A percentile compares a stretch with the other conserved stretches of the same genome.
phyloP scores from a whole-genome alignment of 2,113 vertebrate species.

The Nestor notabilis region DNA sequence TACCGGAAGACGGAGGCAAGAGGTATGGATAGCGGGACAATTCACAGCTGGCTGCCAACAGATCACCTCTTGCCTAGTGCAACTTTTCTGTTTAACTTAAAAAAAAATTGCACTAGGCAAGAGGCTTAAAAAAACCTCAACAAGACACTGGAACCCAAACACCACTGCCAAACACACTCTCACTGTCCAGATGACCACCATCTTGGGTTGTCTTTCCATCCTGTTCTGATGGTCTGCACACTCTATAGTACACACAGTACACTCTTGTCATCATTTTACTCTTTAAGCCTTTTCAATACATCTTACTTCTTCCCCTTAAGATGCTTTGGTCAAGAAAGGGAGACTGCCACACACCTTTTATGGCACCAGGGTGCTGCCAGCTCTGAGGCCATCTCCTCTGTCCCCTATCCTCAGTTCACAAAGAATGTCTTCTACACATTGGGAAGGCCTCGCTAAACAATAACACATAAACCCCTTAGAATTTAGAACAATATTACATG shows the following conservation, averaged over 20 bases:
- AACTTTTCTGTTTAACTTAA: neutral
- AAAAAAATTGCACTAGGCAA: neutral
- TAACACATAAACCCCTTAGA: neutral
- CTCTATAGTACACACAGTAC: neutral
- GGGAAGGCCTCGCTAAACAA: neutral
- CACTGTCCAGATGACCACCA: neutral
- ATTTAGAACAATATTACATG: neutral
- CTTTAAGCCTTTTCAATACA: neutral
- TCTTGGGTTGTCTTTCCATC: neutral
- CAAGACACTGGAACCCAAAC: neutral
- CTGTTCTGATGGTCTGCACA: neutral
- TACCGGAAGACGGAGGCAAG: neutral
- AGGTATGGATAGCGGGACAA: neutral
- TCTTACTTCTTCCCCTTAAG: neutral
- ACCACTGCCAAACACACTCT: fast-evolving
- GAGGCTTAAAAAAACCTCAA: neutral
- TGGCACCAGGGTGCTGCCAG: neutral
- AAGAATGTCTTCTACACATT: neutral
- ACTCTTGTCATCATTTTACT: neutral
- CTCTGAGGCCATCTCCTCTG: neutral
- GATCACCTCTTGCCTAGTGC: neutral
- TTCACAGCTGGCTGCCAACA: neutral
- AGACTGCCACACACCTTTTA: neutral
- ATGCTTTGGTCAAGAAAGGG: neutral
- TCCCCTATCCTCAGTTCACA: neutral